phyloP scores from a whole-genome alignment of 2,113 vertebrate species.

The Hippopotamus amphibius region DNA sequence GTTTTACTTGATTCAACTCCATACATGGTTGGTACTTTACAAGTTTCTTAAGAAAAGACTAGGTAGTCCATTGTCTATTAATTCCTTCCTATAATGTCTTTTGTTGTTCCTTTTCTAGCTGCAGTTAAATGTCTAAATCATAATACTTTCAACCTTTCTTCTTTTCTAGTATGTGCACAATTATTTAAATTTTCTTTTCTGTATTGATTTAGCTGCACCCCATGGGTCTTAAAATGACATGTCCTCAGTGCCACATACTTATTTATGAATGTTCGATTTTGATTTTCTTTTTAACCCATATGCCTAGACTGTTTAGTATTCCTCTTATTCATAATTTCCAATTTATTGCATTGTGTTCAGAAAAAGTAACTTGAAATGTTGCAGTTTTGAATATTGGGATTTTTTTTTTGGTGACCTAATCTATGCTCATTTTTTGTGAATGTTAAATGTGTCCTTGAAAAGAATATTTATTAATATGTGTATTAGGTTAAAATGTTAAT shows the following conservation, averaged over 20 bases:
- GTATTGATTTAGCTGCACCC: neutral
- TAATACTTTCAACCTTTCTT: neutral
- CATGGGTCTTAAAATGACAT: neutral
- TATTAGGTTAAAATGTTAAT: neutral
- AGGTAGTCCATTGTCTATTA: slow-evolving; percentile 27
- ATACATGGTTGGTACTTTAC: slow-evolving; percentile 65
- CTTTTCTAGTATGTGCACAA: neutral
- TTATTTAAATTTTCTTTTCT: neutral
- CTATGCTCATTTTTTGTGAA: neutral
- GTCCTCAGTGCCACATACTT: neutral
- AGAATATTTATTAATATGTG: neutral
- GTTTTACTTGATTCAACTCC: slow-evolving; percentile 78
- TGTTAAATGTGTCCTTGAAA: slow-evolving; percentile 30
- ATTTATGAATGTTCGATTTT: slow-evolving; percentile 46
- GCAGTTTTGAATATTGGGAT: neutral
- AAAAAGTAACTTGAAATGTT: neutral
- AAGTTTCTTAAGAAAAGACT: slow-evolving; percentile 59
- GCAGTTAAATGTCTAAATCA: slow-evolving; percentile 1
- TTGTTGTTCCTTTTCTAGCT: neutral
- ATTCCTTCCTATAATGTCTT: neutral
- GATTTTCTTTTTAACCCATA: neutral
- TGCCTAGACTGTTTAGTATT: neutral
- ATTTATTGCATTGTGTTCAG: neutral
- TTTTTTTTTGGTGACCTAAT: neutral
- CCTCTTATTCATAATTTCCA: slow-evolving; percentile 40